Percentiles rank a stretch among this genome's conserved stretches.
These are phyloP conservation scores for Phyllotis vaccarum DNA, from an alignment of 2,797 vertebrate species.

Conservation along the genomic window DNA sequence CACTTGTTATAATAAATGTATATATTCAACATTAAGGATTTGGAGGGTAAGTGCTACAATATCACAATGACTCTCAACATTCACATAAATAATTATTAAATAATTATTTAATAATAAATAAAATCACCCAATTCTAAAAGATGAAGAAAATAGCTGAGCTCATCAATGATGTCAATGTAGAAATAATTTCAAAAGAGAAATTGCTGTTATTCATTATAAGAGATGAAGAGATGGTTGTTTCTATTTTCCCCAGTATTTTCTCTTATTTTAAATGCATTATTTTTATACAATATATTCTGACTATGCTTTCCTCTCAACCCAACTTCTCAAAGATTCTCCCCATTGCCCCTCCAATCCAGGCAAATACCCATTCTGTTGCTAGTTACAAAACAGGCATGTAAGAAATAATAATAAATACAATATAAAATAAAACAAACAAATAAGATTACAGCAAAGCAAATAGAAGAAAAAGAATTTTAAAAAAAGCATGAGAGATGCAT, in stretches of 20 bases:
- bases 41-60: not conserved
- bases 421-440: not conserved
- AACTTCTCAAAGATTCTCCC: not conserved
- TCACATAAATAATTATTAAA: not conserved
- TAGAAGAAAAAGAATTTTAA: not conserved
- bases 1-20: not conserved
- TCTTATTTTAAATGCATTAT: not conserved
- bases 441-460: not conserved
- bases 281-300: not conserved
- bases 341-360: not conserved
- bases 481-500: not conserved
- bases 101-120: not conserved
- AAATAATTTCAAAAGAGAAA: not conserved
- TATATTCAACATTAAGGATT: not conserved
- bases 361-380: too few species aligned
- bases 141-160: not conserved
- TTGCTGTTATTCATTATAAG: not conserved
- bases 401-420: not conserved
- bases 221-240: not conserved
- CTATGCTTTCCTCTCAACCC: not conserved
- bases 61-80: not conserved
- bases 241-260: not conserved
- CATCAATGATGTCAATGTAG: not conserved
- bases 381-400: not conserved
- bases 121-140: conserved; percentile 3